These are phyloP conservation scores for Grallaria varia DNA, from an alignment of 2,113 vertebrate genomes.

Conservation along the genomic window DNA sequence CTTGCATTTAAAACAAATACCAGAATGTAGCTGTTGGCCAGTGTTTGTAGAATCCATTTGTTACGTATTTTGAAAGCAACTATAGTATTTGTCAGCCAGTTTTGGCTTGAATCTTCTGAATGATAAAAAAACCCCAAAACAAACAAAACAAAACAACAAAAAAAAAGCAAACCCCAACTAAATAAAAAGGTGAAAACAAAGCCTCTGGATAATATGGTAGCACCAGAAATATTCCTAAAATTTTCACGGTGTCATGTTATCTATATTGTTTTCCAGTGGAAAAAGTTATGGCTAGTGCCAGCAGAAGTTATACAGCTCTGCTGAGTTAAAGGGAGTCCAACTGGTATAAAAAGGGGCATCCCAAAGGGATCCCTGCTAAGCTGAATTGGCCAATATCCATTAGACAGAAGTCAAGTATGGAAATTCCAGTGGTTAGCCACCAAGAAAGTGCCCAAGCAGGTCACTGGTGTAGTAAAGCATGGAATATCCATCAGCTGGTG, in stretches of 20 bases:
- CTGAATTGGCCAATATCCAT: not conserved
- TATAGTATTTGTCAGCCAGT: not conserved
- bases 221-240: not conserved
- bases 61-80: constrained; percentile 17
- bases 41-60: constrained; percentile 38
- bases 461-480: not conserved
- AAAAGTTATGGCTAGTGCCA: not conserved
- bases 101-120: not conserved
- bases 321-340: not conserved
- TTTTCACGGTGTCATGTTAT: not conserved
- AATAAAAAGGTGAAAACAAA: not conserved
- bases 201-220: not conserved
- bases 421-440: not conserved
- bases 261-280: not conserved
- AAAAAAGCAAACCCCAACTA: not conserved
- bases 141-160: not conserved
- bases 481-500: not conserved
- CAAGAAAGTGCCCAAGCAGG: not conserved
- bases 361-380: not conserved
- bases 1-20: constrained; percentile 30
- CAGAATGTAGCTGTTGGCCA: not conserved
- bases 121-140: not conserved
- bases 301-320: not conserved
- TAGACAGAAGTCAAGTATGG: not conserved
- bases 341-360: not conserved